Conservation (phyloP, 1,140 invertebrate species). For the Watersipora subatra region DNA sequence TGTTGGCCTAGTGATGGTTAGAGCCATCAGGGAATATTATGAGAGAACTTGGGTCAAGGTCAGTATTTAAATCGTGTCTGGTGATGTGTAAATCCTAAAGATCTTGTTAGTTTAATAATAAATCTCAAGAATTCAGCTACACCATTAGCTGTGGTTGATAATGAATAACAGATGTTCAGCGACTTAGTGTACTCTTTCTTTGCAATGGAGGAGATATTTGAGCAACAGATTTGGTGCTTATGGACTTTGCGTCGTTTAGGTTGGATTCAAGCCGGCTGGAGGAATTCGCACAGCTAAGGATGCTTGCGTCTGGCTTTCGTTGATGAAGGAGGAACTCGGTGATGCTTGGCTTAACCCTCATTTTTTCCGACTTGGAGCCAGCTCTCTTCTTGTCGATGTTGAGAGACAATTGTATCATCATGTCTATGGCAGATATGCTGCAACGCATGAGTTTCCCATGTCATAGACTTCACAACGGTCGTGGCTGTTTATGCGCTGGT, state of each 20-base stretch:
- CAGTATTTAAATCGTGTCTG: background rate
- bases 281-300: conserved; percentile 78
- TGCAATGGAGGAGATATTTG: too few species aligned
- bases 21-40: conserved; percentile 74
- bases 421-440: conserved; percentile 35
- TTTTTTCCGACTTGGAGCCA: conserved; percentile 88
- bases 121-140: too few species aligned
- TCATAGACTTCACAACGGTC: conserved; percentile 17
- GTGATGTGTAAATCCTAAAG: background rate
- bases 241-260: too few species aligned
- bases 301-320: conserved; percentile 68
- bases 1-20: conserved; percentile 81
- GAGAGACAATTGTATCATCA: conserved; percentile 49
- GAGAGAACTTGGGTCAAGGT: conserved; percentile 60
- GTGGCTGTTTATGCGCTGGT: too few species aligned
- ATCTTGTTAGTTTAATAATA: background rate
- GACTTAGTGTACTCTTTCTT: too few species aligned
- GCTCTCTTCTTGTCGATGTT: conserved; percentile 68
- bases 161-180: too few species aligned
- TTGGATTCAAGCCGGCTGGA: conserved; percentile 93
- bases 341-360: conserved; percentile 66
- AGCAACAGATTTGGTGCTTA: background rate
- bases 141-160: too few species aligned
- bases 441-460: conserved; percentile 30
- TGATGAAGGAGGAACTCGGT: conserved; percentile 74